phyloP scores from a whole-genome alignment of 2,113 vertebrate genomes.

The Vulpes lagopus region DNA sequence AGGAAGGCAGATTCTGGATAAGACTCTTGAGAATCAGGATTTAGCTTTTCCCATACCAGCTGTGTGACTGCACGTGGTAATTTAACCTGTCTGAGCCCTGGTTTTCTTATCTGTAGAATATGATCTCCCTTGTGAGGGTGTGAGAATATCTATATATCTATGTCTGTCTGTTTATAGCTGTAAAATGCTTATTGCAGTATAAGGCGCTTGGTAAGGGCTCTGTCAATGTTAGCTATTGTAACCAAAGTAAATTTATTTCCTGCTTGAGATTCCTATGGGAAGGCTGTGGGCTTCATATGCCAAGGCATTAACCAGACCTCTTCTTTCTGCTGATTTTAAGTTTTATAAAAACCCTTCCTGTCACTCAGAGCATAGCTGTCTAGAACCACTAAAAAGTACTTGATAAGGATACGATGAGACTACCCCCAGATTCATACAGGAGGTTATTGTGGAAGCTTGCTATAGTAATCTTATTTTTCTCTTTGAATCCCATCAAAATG shows the following conservation, averaged over 20 bases:
- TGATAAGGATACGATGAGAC: background rate
- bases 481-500: constrained; percentile 12
- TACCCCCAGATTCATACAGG: background rate
- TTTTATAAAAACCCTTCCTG: background rate
- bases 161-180: background rate
- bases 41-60: background rate
- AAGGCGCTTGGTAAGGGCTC: background rate
- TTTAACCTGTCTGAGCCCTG: background rate
- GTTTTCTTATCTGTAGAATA: constrained; percentile 36
- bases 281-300: background rate
- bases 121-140: background rate
- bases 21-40: background rate
- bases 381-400: background rate
- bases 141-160: background rate
- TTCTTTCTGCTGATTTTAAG: constrained; percentile 31
- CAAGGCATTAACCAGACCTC: background rate
- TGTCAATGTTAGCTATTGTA: background rate
- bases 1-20: background rate
- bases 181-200: background rate
- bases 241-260: constrained; percentile 12
- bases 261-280: background rate
- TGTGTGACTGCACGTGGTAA: background rate
- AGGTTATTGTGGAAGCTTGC: background rate
- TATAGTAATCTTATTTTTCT: constrained; percentile 16
- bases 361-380: background rate